A percentile compares a stretch with the other conserved stretches of the same genome.
These are phyloP conservation scores for Brachyrhaphis roseni DNA, from an alignment of 2,797 vertebrate species.

Conservation along the genomic window DNA sequence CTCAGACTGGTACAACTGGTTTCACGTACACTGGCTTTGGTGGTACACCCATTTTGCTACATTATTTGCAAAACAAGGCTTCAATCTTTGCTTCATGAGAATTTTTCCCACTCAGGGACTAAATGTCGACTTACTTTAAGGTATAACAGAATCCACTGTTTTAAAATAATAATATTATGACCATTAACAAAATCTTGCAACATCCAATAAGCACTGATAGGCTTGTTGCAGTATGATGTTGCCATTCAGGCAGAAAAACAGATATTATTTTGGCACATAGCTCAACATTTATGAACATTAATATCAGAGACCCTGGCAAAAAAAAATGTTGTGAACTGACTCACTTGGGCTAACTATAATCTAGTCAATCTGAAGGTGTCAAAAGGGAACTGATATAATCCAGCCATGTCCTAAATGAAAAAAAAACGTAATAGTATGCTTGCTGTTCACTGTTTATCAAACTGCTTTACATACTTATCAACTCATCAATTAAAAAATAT, in stretches of 20 bases:
- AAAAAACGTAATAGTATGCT: not conserved
- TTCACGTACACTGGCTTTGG: not conserved
- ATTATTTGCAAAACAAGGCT: not conserved
- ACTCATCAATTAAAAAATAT: not conserved
- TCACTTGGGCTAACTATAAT: not conserved
- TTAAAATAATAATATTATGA: not conserved
- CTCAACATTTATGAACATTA: not conserved
- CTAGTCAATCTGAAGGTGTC: not conserved
- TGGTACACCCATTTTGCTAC: not conserved
- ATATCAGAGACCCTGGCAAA: not conserved
- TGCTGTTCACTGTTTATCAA: not conserved
- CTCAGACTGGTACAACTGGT: not conserved
- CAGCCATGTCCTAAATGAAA: not conserved
- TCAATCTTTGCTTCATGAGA: not conserved
- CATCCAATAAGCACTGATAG: not conserved
- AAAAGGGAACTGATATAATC: not conserved
- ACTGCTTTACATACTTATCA: slow-evolving; percentile 3
- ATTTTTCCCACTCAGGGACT: not conserved
- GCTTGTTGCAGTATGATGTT: not conserved
- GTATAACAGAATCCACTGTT: not conserved
- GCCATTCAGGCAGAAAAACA: not conserved
- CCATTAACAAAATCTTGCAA: too few relatives aligned
- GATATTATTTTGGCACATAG: not conserved
- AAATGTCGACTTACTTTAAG: not conserved
- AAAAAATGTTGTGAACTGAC: not conserved